Base-by-base conservation (phyloP, 2,797 vertebrate genomes). In the Muraenolepis orangiensis region DNA sequence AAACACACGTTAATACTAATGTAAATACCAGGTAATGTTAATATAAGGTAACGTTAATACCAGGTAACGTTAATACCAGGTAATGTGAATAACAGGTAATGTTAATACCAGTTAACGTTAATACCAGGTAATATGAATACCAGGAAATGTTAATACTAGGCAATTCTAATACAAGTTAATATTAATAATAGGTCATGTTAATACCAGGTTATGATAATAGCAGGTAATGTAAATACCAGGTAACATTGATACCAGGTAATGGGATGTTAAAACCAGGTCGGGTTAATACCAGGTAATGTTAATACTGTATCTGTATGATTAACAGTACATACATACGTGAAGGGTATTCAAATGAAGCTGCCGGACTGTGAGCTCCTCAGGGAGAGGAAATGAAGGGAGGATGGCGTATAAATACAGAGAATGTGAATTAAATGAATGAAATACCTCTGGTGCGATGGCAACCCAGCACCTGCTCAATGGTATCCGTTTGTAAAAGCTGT, bases 401-500 rank as follows among this genome's bases (percentile, higher is more conserved):
- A 79, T 64, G 75, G 86, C 78, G 85, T 74, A 74, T 82, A 83
- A 81, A 90, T 82, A 87, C 76, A 86, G 57, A 78, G 90, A 87
- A 91, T 76, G 90, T 87, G 91, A 67, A 93, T 94, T 91, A 94
- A 94, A 94, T 92, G 94, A 93, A 94, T 92, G 93, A 88, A 95
- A 95, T 98, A 98, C 97, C 97, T 98, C 95, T 94, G 94, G 94
- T 94, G 95, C 95, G 96, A 96, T 96, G 95, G 96, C 94, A 95
- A 95, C 94, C 93, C 92, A 95, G 94, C 96, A 95, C 93, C 95
- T 95, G 95, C 91, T 99, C 97, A 99, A 95, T 99, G 98, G 96
- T 99, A 99, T 98, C 98, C 98, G 93, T 99, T 99, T 97, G 98
- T 99, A 97, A 99, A 99, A 95, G 98, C 98, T 95, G 98, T 98